These are phyloP conservation scores for Pachyseris speciosa DNA, from an alignment of 64 coral and sea anemone species.

Conservation along the genomic window DNA sequence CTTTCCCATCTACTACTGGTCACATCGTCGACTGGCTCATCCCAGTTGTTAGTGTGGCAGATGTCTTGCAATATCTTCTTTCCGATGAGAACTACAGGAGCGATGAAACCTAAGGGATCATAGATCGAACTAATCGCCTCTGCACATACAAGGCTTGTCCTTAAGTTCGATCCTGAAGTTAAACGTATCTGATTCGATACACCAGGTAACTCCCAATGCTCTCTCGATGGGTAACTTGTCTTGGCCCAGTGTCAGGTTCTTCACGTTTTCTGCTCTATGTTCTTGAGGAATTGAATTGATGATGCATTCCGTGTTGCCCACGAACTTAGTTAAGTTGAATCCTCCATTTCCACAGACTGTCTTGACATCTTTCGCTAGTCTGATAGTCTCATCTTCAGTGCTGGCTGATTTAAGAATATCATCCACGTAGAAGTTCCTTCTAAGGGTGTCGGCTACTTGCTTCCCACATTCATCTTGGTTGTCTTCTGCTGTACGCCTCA, in stretches of 20 bases:
- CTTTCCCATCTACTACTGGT: conserved; percentile 25
- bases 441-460: too few species aligned
- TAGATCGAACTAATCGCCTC: conserved; percentile 43
- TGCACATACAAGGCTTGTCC: conserved; percentile 1
- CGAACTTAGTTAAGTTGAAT: not conserved
- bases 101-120: conserved; percentile 37
- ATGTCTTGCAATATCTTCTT: conserved; percentile 34
- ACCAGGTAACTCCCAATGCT: conserved; percentile 17
- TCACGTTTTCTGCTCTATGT: conserved; percentile 45
- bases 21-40: conserved; percentile 33
- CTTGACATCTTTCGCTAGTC: conserved; percentile 1
- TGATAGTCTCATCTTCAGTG: not conserved
- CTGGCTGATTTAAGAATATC: too few species aligned
- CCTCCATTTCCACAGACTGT: conserved; percentile 15
- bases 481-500: too few species aligned
- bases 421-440: too few species aligned
- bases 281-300: conserved; percentile 48
- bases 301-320: conserved; percentile 32
- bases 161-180: conserved; percentile 19
- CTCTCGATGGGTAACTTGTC: conserved; percentile 61
- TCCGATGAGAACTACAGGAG: conserved; percentile 24
- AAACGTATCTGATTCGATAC: conserved; percentile 33
- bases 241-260: conserved; percentile 38
- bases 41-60: conserved; percentile 33
- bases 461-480: too few species aligned